Conservation (phyloP, 2,797 vertebrate genomes). For the Falco columbarius region DNA sequence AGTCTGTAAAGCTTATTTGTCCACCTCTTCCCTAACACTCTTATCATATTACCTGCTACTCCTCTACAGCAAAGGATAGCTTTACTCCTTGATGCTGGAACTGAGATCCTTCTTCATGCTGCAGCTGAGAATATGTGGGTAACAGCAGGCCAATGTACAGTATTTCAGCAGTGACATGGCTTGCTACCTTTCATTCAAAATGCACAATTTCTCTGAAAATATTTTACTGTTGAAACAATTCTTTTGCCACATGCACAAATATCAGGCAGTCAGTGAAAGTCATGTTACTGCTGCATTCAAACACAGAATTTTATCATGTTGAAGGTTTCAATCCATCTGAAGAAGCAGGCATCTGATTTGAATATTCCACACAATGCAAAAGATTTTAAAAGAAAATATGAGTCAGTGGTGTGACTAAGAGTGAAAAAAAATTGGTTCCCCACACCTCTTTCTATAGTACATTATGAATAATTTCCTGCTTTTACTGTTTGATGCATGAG, state of each 20-base stretch:
- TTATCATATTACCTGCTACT: background rate
- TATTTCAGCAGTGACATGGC: background rate
- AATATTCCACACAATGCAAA: background rate
- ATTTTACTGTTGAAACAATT: background rate
- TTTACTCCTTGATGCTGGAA: background rate
- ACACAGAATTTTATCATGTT: background rate
- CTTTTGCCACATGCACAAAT: background rate
- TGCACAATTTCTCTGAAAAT: background rate
- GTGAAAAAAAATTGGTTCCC: background rate
- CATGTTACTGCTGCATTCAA: background rate
- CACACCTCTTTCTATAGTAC: background rate
- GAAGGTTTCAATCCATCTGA: background rate
- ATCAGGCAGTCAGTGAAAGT: background rate
- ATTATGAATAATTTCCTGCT: background rate
- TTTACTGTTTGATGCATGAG: background rate
- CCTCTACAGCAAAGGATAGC: background rate
- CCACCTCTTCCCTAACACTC: background rate
- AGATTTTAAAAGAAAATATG: background rate
- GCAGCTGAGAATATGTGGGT: background rate
- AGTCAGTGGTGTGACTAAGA: background rate
- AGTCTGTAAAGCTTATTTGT: background rate
- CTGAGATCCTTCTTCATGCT: background rate
- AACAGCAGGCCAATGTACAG: background rate
- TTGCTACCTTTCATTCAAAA: background rate
- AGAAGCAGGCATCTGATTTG: background rate